Evolutionary conservation across 2,888 invertebrate genomes (phyloP), one percentile per base, ranked within the genome.

Genomic region (Scelioninae gen. 2): DNA sequence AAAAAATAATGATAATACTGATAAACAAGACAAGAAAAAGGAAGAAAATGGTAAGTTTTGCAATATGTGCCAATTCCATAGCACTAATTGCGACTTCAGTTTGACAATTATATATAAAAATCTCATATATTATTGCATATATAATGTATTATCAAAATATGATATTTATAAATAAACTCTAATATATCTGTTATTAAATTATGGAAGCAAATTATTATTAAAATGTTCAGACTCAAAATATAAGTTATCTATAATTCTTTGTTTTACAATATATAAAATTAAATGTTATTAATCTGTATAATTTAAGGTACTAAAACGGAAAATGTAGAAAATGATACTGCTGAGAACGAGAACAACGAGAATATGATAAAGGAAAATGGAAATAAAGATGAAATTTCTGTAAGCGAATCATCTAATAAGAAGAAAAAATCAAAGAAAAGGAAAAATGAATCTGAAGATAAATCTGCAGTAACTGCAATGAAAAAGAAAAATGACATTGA

Each of bases 381-480:
- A 2, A 81, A 46, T 83, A 81, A 58, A 78, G 41, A 16, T 16
- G 83, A 46, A 70, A 71, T 25, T n/a, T n/a, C n/a, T n/a, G n/a
- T n/a, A n/a, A n/a, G n/a, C n/a, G n/a, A n/a, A n/a, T n/a, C n/a
- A n/a, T n/a, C n/a, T 25, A 76, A 19, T 64, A 75, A 53, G 46
- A 18, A 31, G 13, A 65, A 63, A 28, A 64, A 35, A 71, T 73
- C 37, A 64, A 58, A 68, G 45, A 57, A 11, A 65, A 39, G 18
- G n/a, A 71, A 68, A 52, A 7, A 37, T 4, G 46, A 46, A 15
- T 7, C 13, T 35, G 35, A 37, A 15, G 37, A 35, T 15, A 2
- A 35, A 4, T 11, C 35, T 35, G n/a, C 35, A 2, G 35, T 31
- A 7, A 31, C 31, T 31, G 9, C 2, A n/a, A n/a, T 31, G 31